Evolutionary conservation across 1,140 invertebrate species (phyloP).

Genomic region (Dryas iulia): DNA sequence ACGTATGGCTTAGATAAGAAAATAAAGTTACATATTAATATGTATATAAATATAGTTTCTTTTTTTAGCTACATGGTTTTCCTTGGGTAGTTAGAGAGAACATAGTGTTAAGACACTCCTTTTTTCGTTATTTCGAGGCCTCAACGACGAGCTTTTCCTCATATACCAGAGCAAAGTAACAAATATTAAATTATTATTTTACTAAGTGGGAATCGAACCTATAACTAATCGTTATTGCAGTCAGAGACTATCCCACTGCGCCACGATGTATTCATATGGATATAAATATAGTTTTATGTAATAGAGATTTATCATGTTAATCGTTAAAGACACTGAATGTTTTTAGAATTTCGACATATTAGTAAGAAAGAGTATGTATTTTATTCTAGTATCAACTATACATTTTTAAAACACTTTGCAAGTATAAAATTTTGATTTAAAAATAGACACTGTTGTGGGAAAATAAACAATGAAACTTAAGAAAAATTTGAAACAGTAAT

Average conservation of each 20-base stretch:
- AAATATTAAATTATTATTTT: background rate
- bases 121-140: background rate
- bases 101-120: background rate
- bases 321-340: too few species aligned
- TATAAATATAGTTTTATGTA: background rate
- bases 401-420: too few species aligned
- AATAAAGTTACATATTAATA: background rate
- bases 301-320: background rate
- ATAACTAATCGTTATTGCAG: background rate
- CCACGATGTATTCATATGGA: background rate
- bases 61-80: background rate
- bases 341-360: too few species aligned
- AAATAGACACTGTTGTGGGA: too few species aligned
- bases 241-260: too few species aligned
- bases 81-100: background rate
- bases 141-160: background rate
- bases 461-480: too few species aligned
- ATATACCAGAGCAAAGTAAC: background rate
- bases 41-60: background rate
- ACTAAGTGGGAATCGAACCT: background rate
- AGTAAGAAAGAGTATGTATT: too few species aligned
- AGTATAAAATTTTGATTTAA: too few species aligned
- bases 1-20: slow-evolving; percentile 9
- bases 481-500: too few species aligned
- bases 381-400: too few species aligned